phyloP scores from a whole-genome alignment of 2,113 vertebrate species.

The Malurus cyaneus region DNA sequence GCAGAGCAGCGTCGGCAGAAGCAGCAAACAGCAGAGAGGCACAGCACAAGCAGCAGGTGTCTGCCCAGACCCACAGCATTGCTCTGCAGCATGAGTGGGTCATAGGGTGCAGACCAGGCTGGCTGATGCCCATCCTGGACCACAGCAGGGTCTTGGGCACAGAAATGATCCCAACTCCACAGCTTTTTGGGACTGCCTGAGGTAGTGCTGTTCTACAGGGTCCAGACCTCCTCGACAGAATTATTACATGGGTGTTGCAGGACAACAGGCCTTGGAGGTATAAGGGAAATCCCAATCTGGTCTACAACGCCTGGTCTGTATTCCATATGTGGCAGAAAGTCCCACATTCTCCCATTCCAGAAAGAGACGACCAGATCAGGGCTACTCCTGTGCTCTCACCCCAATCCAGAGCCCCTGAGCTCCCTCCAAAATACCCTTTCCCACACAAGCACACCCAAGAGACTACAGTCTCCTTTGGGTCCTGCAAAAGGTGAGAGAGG shows the following conservation, averaged over 20 bases:
- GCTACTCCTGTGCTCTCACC: not conserved
- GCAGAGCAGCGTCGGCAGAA: not conserved
- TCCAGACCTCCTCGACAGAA: not conserved
- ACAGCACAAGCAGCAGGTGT: not conserved
- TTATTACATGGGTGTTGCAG: rapidly evolving
- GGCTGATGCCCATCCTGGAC: not conserved
- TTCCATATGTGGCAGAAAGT: not conserved
- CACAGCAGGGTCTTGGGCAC: rapidly evolving
- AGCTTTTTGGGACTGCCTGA: not conserved
- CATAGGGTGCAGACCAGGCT: not conserved
- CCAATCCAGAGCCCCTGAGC: not conserved
- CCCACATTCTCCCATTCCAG: not conserved
- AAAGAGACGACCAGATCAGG: not conserved
- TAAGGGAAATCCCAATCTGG: not conserved
- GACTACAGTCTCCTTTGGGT: not conserved
- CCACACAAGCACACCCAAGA: not conserved
- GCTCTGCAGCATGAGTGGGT: not conserved
- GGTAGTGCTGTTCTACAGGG: not conserved
- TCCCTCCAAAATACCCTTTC: not conserved
- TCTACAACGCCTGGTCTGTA: not conserved
- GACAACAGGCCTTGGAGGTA: not conserved
- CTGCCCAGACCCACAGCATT: not conserved
- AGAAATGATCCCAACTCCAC: not conserved
- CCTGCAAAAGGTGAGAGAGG: not conserved
- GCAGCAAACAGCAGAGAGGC: not conserved